Evolutionary conservation across 2,888 invertebrate genomes (phyloP), one percentile per base, ranked within the genome.

Genomic region (Conomelus anceps): DNA sequence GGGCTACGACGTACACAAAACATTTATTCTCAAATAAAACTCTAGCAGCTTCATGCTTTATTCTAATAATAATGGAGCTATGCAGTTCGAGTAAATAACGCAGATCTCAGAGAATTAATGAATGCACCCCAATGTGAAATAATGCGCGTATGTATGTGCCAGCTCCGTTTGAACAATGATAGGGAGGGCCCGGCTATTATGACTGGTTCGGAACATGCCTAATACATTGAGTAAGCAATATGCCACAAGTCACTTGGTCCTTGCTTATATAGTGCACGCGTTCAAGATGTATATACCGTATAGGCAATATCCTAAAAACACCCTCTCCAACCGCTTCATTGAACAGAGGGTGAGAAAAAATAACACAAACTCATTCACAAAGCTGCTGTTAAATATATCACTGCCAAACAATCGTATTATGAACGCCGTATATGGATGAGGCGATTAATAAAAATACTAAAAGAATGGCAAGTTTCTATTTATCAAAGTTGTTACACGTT

Each of bases 201-300:
- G 63, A 63, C 63, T 63, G 63, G n/a, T 63, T 63, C 63, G 20
- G 63, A 63, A 86, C 86, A 29, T 29, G 86, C 29, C 86, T 86
- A 86, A 86, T 86, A 24, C 24, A 86, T 86, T 24, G 26, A 24
- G 29, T 86, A 86, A 86, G 29, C 86, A 86, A 86, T 86, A 86
- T 24, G 86, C 86, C 86, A 29, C 86, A 86, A 86, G 86, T 86
- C 86, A 86, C 34, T 34, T 34, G 34, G 34, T 63, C 63, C n/a
- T n/a, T 63, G 63, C 63, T 63, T 63, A 63, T n/a, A 63, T n/a
- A 63, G 63, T 13, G 13, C 63, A 63, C 63, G 63, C 63, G 63
- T 63, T 63, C 7, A n/a, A 63, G 63, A 63, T 63, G 63, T 63
- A 63, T 63, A n/a, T 63, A n/a, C n/a, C n/a, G n/a, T n/a, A 63